Base-by-base conservation (phyloP, 2,888 invertebrate species). In the Mimumesa dahlbomi region DNA sequence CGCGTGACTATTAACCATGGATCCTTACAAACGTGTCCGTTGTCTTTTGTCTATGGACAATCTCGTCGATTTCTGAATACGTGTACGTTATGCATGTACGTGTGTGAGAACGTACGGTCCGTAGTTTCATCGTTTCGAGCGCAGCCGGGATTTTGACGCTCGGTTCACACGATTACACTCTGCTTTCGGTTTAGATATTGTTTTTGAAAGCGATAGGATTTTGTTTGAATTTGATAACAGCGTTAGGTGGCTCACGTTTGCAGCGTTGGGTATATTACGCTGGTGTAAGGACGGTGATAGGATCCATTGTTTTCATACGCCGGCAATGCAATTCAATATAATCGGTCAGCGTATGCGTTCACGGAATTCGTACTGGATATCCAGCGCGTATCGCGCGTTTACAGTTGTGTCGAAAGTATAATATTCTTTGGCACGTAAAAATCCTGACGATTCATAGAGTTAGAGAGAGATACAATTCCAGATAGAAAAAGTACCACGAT, bases 1-100 rank as follows among this genome's bases (percentile, higher is more conserved):
- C 64, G 75, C 21, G 46, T 73, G 21, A 56, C 79, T 73, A 80
- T 81, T 77, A 78, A 77, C 73, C 74, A 61, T 56, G 70, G 68
- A 70, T 67, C 61, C 61, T 67, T 61, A 71, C 50, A 19, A 38
- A 46, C 54, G 65, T 61, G 18, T 11, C 16, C 42, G 42, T 49
- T 59, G 69, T 74, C 74, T 74, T 74, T 74, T 73, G 73, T 68
- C 63, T 54, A 13, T 38, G 63, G 42, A 69, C 57, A 53, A 63
- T 63, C 49, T 56, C 46, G 42, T 29, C 54, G 65, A 59, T 57
- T 65, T 64, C 64, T 46, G 29, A 16, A 29, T 29, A 3, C 63
- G 38, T 22, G 19, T 31, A n/a, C 38, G 46, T 16, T 6, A 7
- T 16, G 5, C 36, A 4, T 3, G 3, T 13, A n/a, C 36, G n/a